These are phyloP conservation scores for Augochlora pura DNA, from an alignment of 1,140 invertebrate genomes.

Conservation along the genomic window DNA sequence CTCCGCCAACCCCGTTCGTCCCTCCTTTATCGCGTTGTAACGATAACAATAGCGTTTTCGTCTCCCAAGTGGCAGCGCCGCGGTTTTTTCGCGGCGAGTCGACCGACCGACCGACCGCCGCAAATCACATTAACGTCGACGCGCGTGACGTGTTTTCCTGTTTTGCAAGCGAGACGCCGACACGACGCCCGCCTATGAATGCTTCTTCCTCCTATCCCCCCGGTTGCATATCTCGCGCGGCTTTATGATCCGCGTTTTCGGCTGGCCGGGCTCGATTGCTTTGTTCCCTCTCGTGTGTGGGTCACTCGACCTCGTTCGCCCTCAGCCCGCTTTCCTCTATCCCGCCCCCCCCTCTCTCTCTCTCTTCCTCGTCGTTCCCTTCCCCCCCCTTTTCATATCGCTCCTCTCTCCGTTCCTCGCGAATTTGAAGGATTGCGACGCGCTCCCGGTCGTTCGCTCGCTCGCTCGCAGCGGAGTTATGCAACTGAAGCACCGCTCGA, in stretches of 20 bases:
- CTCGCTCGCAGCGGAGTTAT: conserved; percentile 28
- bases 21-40: neutral
- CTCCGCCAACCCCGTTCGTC: neutral
- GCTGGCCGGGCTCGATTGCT: conserved; percentile 25
- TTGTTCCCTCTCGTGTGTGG: conserved; percentile 18
- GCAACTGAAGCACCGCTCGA: conserved; percentile 39
- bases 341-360: too few species aligned
- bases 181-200: conserved; percentile 32
- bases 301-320: conserved; percentile 54
- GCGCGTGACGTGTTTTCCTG: conserved; percentile 68
- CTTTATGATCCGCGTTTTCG: conserved; percentile 46
- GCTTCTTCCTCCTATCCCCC: neutral
- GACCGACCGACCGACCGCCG: conserved; percentile 57
- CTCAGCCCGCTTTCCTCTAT: conserved; percentile 5
- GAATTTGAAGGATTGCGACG: conserved; percentile 40
- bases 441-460: conserved; percentile 19
- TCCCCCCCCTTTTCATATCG: neutral
- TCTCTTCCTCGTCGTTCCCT: too few species aligned
- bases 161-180: conserved; percentile 62
- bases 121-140: conserved; percentile 72
- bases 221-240: neutral
- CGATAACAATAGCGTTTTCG: conserved; percentile 47
- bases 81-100: conserved; percentile 7
- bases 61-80: conserved; percentile 20
- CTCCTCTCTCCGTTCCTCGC: neutral